phyloP scores from a whole-genome alignment of 2,113 vertebrate genomes.

The Cephalopholis sonnerati region DNA sequence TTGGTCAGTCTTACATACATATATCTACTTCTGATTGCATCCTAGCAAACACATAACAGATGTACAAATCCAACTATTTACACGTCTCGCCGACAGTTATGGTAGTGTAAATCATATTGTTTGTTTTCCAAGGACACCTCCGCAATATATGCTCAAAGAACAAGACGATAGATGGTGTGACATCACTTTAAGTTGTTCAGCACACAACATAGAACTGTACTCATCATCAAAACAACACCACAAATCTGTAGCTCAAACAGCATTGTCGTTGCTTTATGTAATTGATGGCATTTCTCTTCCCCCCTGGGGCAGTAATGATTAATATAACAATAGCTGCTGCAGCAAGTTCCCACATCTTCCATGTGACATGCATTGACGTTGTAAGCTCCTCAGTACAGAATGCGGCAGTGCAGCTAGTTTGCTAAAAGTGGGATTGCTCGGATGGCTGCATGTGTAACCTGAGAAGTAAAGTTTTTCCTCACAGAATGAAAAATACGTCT shows the following conservation, averaged over 20 bases:
- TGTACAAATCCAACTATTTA: neutral
- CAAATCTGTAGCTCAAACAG: slow-evolving; percentile 18
- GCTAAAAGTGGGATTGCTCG: neutral
- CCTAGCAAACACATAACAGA: neutral
- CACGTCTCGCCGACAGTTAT: neutral
- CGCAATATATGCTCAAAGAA: slow-evolving; percentile 16
- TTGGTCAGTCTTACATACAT: slow-evolving; percentile 28
- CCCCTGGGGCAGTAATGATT: slow-evolving; percentile 15
- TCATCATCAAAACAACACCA: neutral
- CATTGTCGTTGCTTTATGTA: neutral
- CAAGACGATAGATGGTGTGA: slow-evolving; percentile 17
- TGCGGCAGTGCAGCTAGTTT: neutral
- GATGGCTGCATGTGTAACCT: neutral
- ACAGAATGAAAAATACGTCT: neutral
- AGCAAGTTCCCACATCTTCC: slow-evolving; percentile 4
- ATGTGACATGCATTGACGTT: slow-evolving; percentile 14
- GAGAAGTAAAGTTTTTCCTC: neutral
- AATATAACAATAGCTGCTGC: slow-evolving; percentile 8
- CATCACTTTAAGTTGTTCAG: neutral
- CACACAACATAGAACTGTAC: neutral
- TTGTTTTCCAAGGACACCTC: slow-evolving; percentile 34
- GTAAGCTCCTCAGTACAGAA: slow-evolving; percentile 8
- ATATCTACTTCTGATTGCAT: neutral
- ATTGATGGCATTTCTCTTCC: slow-evolving; percentile 16
- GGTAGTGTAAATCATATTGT: slow-evolving; percentile 4